Conservation (phyloP, 2,888 invertebrate genomes). For the Nemapogon koenigi region DNA sequence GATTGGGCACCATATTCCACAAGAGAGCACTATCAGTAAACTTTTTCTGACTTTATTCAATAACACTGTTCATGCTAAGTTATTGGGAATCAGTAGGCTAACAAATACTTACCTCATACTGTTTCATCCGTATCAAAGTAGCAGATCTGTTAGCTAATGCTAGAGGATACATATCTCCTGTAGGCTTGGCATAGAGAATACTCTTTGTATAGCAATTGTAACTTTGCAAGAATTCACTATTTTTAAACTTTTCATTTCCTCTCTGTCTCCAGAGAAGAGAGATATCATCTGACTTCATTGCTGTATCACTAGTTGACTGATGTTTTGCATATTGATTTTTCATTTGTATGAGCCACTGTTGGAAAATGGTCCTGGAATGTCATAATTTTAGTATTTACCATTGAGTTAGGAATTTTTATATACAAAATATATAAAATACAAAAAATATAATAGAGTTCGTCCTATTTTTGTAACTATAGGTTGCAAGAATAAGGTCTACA, state of each 20-base stretch:
- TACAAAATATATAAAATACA: no score
- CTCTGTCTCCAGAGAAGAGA: conserved; percentile 45
- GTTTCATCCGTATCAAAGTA: conserved; percentile 63
- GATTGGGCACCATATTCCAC: no score
- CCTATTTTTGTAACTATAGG: no score
- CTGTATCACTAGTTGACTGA: conserved; percentile 29
- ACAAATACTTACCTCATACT: conserved; percentile 56
- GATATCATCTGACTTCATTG: conserved; percentile 39
- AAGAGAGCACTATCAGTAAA: no score
- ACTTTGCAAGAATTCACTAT: conserved; percentile 55
- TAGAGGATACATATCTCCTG: conserved; percentile 63
- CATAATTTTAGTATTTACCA: background rate
- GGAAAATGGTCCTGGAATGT: conserved; percentile 23
- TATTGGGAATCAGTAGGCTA: background rate
- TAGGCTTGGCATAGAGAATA: conserved; percentile 61
- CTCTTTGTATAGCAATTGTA: conserved; percentile 68
- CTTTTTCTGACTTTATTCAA: no score
- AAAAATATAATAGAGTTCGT: no score
- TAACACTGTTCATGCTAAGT: no score
- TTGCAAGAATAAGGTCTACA: no score
- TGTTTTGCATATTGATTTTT: conserved; percentile 31
- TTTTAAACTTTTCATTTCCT: conserved; percentile 67
- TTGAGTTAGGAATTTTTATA: no score
- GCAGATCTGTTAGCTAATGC: conserved; percentile 76
- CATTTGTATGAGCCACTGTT: conserved; percentile 48